phyloP scores from a whole-genome alignment of 2,797 vertebrate genomes.

The Catostomus latipinnis region DNA sequence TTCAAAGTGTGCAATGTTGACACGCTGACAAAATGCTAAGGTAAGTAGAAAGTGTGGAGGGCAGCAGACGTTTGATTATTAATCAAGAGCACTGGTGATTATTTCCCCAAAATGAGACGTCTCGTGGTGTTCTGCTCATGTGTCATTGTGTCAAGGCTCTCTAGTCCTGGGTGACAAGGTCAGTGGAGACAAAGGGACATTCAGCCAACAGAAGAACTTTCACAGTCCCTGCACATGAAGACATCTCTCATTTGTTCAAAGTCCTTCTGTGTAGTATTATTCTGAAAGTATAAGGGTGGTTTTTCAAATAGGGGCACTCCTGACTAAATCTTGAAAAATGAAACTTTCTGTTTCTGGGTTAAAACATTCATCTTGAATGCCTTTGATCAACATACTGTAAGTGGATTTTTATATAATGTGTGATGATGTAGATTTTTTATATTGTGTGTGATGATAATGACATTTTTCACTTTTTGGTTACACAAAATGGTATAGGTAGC shows the following conservation, averaged over 20 bases:
- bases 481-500: too few relatives aligned
- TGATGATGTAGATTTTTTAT: too few relatives aligned
- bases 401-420: too few relatives aligned
- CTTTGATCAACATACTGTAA: too few relatives aligned
- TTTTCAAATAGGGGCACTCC: too few relatives aligned
- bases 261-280: constrained; percentile 11
- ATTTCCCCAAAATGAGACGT: constrained; percentile 48
- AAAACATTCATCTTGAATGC: too few relatives aligned
- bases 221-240: constrained; percentile 4
- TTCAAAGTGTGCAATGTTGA: constrained; percentile 68
- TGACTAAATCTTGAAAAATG: too few relatives aligned
- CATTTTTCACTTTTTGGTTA: too few relatives aligned
- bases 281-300: neutral
- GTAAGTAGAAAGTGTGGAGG: constrained; percentile 40
- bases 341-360: too few relatives aligned
- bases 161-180: constrained; percentile 48
- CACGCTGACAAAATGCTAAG: constrained; percentile 68
- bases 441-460: too few relatives aligned
- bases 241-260: constrained; percentile 33
- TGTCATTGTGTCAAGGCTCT: constrained; percentile 51
- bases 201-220: constrained; percentile 32
- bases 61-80: constrained; percentile 66
- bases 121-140: constrained; percentile 30
- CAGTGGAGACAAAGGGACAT: constrained; percentile 31
- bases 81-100: constrained; percentile 57